Percentiles rank a stretch among this genome's conserved stretches.
Conservation (phyloP, 30 jellyfish, hydroid and myxozoan genomes). For the Hydractinia symbiolongicarpus region DNA sequence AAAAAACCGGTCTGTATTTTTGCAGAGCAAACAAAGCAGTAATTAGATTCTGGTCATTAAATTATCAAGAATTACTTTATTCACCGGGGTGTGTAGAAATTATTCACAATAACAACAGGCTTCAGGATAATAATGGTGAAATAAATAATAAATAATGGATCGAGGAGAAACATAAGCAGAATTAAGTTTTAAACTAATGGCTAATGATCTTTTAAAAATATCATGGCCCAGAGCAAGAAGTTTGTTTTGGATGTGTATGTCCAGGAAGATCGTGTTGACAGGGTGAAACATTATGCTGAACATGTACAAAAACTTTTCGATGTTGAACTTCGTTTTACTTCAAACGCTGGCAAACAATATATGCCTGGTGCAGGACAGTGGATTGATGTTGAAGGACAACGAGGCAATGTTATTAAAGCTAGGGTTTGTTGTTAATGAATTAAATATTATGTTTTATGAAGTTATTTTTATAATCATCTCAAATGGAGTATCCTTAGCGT, state of each 20-base stretch:
- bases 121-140: too few species aligned
- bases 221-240: conserved; percentile 55
- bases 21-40: neutral
- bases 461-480: conserved; percentile 27
- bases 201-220: too few species aligned
- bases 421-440: conserved; percentile 60
- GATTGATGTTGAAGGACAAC: conserved; percentile 72
- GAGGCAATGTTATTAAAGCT: conserved; percentile 75
- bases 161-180: too few species aligned
- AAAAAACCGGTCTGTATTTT: neutral
- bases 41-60: conserved; percentile 8
- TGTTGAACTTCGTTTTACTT: conserved; percentile 75
- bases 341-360: conserved; percentile 80
- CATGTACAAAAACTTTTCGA: conserved; percentile 62
- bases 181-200: too few species aligned
- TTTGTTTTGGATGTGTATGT: conserved; percentile 78
- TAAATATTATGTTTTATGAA: conserved; percentile 17
- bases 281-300: conserved; percentile 62
- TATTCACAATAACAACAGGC: too few species aligned
- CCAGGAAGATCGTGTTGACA: conserved; percentile 80
- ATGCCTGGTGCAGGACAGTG: conserved; percentile 93
- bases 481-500: conserved; percentile 23
- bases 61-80: neutral
- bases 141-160: too few species aligned
- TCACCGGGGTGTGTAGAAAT: conserved; percentile 16